These are phyloP conservation scores for Ephialtes manifestator DNA, from an alignment of 2,888 invertebrate species.

Conservation along the genomic window DNA sequence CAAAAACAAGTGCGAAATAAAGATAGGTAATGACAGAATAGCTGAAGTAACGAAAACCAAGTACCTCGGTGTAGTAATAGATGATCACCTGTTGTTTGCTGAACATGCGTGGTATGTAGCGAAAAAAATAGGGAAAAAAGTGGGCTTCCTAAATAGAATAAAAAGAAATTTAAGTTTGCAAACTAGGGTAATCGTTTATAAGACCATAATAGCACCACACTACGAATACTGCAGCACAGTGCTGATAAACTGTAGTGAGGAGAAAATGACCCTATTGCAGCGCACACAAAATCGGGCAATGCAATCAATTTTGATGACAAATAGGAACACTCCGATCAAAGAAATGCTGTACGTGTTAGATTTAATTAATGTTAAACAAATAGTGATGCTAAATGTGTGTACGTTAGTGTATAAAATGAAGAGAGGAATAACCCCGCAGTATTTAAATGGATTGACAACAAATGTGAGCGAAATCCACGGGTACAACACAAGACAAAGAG, in stretches of 20 bases:
- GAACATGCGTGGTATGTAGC: conserved; percentile 52
- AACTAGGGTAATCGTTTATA: conserved; percentile 52
- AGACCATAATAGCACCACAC: conserved; percentile 62
- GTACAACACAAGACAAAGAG: background rate
- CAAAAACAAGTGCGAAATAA: conserved; percentile 27
- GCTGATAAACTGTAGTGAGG: conserved; percentile 20
- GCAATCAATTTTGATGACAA: conserved; percentile 7
- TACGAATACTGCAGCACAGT: conserved; percentile 62
- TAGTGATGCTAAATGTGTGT: conserved; percentile 17
- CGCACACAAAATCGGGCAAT: conserved; percentile 10
- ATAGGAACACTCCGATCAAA: conserved; percentile 11
- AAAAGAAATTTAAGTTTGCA: conserved; percentile 24
- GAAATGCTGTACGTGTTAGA: no score
- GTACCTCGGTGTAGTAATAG: conserved; percentile 62
- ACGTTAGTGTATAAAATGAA: conserved; percentile 21
- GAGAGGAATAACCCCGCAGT: background rate
- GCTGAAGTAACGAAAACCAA: conserved; percentile 45
- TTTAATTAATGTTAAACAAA: background rate
- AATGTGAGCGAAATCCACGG: background rate
- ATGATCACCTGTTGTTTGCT: conserved; percentile 36
- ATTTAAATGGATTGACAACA: background rate
- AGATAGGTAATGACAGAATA: conserved; percentile 33
- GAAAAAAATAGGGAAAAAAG: conserved; percentile 60
- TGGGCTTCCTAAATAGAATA: conserved; percentile 57
- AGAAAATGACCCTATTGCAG: background rate